These are phyloP conservation scores for Sorex araneus DNA, from an alignment of 2,113 vertebrate species.

Conservation along the genomic window DNA sequence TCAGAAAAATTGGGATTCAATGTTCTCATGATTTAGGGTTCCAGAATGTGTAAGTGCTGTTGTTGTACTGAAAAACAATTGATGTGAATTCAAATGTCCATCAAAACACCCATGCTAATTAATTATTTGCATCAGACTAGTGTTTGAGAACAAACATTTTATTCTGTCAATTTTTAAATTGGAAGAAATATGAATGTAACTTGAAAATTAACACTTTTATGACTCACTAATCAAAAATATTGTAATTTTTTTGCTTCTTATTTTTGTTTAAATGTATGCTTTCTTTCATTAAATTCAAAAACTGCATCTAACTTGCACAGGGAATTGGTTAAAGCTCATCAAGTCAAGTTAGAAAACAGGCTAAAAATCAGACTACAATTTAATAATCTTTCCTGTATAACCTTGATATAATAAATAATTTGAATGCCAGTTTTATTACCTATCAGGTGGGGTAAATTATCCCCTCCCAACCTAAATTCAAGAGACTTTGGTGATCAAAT, in stretches of 20 bases:
- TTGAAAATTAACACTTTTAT: not conserved
- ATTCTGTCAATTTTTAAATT: not conserved
- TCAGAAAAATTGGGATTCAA: not conserved
- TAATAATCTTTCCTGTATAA: not conserved
- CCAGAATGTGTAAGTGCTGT: not conserved
- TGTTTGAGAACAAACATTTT: not conserved
- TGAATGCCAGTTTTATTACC: not conserved
- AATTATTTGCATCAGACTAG: not conserved
- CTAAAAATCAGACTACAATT: not conserved
- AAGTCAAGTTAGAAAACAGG: slow-evolving; percentile 30
- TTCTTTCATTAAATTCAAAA: not conserved
- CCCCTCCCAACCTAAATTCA: not conserved
- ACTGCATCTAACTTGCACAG: not conserved
- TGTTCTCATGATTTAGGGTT: not conserved
- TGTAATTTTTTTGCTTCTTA: not conserved
- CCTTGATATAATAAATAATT: not conserved
- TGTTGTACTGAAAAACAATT: not conserved
- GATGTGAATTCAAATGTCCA: not conserved
- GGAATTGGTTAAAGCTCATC: not conserved
- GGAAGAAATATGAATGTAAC: slow-evolving; percentile 6
- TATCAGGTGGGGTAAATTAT: not conserved
- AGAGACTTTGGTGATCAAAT: not conserved
- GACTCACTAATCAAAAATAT: not conserved
- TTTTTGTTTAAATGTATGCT: slow-evolving; percentile 16
- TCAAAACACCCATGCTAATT: no score